Evolutionary conservation across 2,888 invertebrate species (phyloP).

Genomic region (Drosophila siamana): DNA sequence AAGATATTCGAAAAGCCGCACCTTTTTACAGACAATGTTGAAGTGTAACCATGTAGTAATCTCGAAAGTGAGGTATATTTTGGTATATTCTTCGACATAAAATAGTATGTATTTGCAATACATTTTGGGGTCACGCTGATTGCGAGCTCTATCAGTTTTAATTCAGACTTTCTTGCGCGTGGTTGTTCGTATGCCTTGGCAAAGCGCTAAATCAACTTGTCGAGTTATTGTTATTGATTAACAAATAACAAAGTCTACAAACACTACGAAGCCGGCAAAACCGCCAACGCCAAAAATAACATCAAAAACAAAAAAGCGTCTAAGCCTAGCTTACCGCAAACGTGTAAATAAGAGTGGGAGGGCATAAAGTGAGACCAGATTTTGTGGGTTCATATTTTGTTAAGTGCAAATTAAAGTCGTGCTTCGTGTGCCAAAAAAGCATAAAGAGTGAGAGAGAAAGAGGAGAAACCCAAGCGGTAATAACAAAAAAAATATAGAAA

Average conservation of each 20-base stretch:
- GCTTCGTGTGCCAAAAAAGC: slow-evolving; percentile 56
- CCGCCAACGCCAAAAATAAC: slow-evolving; percentile 21
- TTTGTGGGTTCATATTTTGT: slow-evolving; percentile 52
- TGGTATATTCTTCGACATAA: neutral
- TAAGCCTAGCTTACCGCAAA: slow-evolving; percentile 47
- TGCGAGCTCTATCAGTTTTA: slow-evolving; percentile 49
- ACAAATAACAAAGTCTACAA: slow-evolving; percentile 48
- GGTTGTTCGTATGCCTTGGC: slow-evolving; percentile 43
- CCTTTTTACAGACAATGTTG: neutral
- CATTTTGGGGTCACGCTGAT: slow-evolving; percentile 38
- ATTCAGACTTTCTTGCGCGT: slow-evolving; percentile 60
- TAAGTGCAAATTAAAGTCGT: slow-evolving; percentile 56
- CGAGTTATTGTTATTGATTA: slow-evolving; percentile 63
- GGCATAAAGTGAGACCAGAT: slow-evolving; percentile 54
- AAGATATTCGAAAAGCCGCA: neutral
- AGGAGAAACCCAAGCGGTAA: slow-evolving; percentile 30
- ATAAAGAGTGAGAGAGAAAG: slow-evolving; percentile 27
- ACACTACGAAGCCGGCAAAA: slow-evolving; percentile 52
- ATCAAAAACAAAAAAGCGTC: slow-evolving; percentile 16
- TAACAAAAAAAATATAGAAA: slow-evolving; percentile 43
- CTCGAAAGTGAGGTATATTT: neutral
- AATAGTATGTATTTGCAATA: slow-evolving; percentile 11
- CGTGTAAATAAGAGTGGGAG: slow-evolving; percentile 55
- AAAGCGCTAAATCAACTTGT: slow-evolving; percentile 25
- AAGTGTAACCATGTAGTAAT: neutral